These are phyloP conservation scores for Strix uralensis DNA, from an alignment of 2,113 vertebrate genomes.

Conservation along the genomic window DNA sequence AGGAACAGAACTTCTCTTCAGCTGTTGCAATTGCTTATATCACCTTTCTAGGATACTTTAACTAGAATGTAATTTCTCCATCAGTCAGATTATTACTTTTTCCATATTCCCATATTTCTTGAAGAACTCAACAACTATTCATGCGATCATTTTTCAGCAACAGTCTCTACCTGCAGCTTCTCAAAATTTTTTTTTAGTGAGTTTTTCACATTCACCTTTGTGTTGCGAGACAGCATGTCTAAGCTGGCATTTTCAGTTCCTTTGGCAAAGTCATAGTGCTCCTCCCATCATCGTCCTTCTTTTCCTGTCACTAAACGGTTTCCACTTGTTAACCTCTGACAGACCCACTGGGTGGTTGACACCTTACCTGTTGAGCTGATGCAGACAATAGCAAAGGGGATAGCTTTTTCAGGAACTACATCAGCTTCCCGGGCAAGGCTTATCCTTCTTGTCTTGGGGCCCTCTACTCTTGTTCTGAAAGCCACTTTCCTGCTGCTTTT, in stretches of 20 bases:
- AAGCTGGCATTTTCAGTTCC: not conserved
- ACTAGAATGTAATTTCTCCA: not conserved
- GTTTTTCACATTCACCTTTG: not conserved
- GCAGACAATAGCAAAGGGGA: not conserved
- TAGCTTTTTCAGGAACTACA: not conserved
- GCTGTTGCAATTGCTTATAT: not conserved
- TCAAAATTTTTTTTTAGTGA: not conserved
- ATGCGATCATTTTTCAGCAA: not conserved
- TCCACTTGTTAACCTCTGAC: not conserved
- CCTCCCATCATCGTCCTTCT: not conserved
- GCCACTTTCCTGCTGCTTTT: not conserved
- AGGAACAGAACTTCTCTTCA: not conserved
- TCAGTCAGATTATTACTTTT: not conserved
- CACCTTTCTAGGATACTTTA: not conserved
- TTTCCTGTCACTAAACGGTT: not conserved
- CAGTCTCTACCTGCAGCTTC: not conserved
- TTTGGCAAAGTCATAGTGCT: not conserved
- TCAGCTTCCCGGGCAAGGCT: not conserved
- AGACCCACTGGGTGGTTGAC: not conserved
- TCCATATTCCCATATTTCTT: not conserved
- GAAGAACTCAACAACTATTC: not conserved
- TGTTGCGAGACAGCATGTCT: not conserved
- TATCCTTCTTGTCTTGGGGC: not conserved
- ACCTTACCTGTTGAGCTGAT: not conserved
- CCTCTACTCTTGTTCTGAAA: not conserved